Evolutionary conservation across 2,888 invertebrate species (phyloP), one percentile per base, ranked within the genome.

Genomic region (Nyleta sp.): DNA sequence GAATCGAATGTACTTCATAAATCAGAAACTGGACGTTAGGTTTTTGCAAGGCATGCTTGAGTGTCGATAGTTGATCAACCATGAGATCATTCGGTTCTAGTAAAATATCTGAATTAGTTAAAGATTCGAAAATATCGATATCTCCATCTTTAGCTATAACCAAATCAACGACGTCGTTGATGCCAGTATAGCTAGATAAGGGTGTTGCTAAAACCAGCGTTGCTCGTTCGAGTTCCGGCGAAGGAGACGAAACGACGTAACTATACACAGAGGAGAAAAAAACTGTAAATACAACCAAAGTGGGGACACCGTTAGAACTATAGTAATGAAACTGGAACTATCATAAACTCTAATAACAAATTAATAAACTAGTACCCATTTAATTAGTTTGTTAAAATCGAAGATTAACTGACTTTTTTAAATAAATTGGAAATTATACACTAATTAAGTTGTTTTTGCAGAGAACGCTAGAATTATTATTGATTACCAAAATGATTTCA

Each of bases 21-120:
- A 96, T 90, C 11, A 96, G 93, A 78, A 96, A 92, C 87, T 96
- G 96, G 20, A 96, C 95, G 91, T 96, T 96, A 0, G 96, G 96
- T 60, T 95, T 93, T 0, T 96, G 95, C 93, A 96, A 93, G 0
- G 95, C 93, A 82, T 94, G 92, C 81, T 94, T 93, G 10, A 96
- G 91, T 0, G 96, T 96, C 83, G 93, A 93, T 86, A 95, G 92
- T 87, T 96, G 96, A 86, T 96, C 95, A 82, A 95, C 94, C 17
- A 96, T 90, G 50, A 96, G 94, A n/a, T 75, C 64, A 6, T 76
- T 83, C 1, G 87, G 84, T 11, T 85, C 83, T 24, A 84, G 80
- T 6, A 85, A 76, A 2, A 81, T 85, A 13, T 77, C 44, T 11
- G 44, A 28, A 42, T 18, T 46, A 0, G 90, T 89, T 31, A 91